These are phyloP conservation scores for Sitobion miscanthi DNA, from an alignment of 1,140 invertebrate genomes.

Conservation along the genomic window DNA sequence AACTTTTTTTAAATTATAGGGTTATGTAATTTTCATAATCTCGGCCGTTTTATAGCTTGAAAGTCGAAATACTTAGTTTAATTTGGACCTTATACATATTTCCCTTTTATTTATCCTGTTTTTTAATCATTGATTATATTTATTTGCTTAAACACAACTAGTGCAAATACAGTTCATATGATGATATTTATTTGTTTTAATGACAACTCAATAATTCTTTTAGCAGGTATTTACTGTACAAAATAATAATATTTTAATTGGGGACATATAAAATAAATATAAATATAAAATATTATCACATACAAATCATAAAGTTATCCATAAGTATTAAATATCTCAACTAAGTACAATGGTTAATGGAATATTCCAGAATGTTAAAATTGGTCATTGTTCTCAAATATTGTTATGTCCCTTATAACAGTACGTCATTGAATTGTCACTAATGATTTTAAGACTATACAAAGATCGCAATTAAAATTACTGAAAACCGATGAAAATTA, in stretches of 20 bases:
- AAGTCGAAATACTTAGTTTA: background rate
- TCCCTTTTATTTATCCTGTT: background rate
- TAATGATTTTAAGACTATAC: background rate
- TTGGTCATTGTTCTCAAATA: background rate
- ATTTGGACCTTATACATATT: background rate
- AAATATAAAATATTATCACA: background rate
- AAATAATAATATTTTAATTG: background rate
- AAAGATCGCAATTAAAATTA: background rate
- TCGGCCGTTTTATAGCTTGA: background rate
- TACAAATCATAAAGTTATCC: background rate
- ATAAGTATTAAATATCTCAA: background rate
- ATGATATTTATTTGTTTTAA: background rate
- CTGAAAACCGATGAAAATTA: no score
- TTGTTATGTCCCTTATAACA: background rate
- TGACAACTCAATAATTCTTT: background rate
- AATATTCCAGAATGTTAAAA: background rate
- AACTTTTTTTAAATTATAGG: background rate
- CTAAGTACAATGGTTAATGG: background rate
- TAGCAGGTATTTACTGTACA: background rate
- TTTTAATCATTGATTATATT: background rate
- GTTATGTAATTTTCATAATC: background rate
- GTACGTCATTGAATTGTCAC: background rate
- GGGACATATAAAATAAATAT: background rate
- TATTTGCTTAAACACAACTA: background rate
- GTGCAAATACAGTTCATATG: no score